Evolutionary conservation across 1,140 invertebrate genomes (phyloP), one percentile per base, ranked within the genome.

Genomic region (Stegodyphus dumicola): DNA sequence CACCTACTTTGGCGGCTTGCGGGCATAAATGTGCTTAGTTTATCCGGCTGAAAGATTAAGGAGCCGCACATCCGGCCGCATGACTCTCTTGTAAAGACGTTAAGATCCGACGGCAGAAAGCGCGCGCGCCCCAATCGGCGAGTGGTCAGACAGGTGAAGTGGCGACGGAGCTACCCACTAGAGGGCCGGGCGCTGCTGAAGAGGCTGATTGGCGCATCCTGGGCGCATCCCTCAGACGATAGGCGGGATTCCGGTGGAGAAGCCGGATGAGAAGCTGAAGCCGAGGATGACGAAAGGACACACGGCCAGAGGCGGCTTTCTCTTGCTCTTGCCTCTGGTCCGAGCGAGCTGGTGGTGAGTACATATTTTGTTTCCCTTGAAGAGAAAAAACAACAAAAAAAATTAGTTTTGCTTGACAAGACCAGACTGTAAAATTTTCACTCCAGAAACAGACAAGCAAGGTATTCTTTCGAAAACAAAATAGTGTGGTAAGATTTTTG

Each of bases 271-370:
- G 60, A 74, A 83, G 33, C 71, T 83, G 70, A 83, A 65, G 60
- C 80, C 81, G 81, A 77, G 65, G 81, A 85, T 77, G 73, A 70
- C 56, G 71, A 65, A 17, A n/a, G 56, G 48, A 85, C 66, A 70
- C 17, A 74, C 81, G 81, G 74, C 81, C 81, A 76, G 81, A 83
- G 80, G 80, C 80, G 80, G 77, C 71, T 70, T 85, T 33, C 81
- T 85, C 33, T 51, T 85, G 81, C 74, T 77, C 81, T 77, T 85
- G 81, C 81, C 81, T 77, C 74, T 85, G 73, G 81, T 77, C 81
- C 73, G 81, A 70, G 81, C 81, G 17, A 85, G 73, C 48, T 85
- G 81, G 81, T 85, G 81, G 81, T 85, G 60, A 85, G 81, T 85
- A 10, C 7, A 2, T 67, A 13, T 17, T 67, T 67, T 67, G 10